Percentiles rank a stretch among this genome's conserved stretches.
phyloP scores from a whole-genome alignment of 2,797 vertebrate genomes.

The Dromococcyx pavoninus region DNA sequence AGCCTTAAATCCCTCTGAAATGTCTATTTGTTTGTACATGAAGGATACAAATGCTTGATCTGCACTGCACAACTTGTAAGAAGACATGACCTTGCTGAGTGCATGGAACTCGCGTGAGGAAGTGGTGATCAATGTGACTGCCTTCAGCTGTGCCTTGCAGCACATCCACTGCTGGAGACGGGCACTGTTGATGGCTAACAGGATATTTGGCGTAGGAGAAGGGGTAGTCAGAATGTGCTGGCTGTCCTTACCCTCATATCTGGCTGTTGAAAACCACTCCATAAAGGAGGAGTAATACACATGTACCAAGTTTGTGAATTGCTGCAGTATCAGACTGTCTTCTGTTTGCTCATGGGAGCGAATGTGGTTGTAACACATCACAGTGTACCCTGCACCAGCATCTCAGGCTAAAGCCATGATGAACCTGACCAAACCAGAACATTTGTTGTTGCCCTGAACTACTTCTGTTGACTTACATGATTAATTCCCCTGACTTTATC shows the following conservation, averaged over 20 bases:
- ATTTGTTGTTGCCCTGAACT: background rate
- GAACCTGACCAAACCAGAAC: background rate
- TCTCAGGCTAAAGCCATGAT: background rate
- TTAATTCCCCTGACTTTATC: background rate
- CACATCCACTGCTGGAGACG: background rate
- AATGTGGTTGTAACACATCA: background rate
- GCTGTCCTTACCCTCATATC: background rate
- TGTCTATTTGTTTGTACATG: background rate
- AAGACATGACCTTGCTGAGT: rapidly evolving
- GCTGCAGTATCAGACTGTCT: background rate
- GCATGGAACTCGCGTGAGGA: background rate
- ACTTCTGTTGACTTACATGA: background rate
- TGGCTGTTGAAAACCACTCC: background rate
- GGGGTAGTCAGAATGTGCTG: background rate
- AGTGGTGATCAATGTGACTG: too few relatives aligned
- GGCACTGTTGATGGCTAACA: background rate
- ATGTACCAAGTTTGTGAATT: background rate
- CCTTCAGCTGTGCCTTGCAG: rapidly evolving
- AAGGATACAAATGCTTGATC: background rate
- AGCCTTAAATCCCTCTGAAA: background rate
- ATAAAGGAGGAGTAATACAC: background rate
- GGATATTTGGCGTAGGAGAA: background rate
- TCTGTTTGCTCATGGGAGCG: rapidly evolving
- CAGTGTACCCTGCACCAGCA: background rate
- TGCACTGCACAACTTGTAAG: background rate